Percentiles rank a stretch among this genome's conserved stretches.
phyloP scores from a whole-genome alignment of 2,797 vertebrate species.

The Labeo calbasu region DNA sequence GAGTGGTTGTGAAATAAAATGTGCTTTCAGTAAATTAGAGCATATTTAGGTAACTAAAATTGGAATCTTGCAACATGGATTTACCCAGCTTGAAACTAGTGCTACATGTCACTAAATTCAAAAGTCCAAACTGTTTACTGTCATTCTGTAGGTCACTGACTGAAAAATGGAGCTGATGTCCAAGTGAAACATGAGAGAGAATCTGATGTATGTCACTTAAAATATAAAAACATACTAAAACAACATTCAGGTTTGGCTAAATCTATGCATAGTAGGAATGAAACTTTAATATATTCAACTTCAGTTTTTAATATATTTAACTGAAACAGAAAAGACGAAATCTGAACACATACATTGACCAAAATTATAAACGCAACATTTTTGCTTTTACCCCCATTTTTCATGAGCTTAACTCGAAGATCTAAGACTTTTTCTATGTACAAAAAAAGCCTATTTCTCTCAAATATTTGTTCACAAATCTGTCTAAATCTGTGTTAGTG shows the following conservation, averaged over 20 bases:
- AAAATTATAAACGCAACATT: too few species aligned
- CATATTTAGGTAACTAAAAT: neutral
- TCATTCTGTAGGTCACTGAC: conserved; percentile 6
- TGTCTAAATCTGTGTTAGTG: too few species aligned
- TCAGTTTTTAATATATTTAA: too few species aligned
- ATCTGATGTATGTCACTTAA: neutral
- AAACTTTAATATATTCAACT: too few species aligned
- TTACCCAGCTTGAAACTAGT: neutral
- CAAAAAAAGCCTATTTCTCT: too few species aligned
- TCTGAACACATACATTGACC: neutral
- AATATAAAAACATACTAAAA: neutral
- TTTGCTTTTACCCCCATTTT: too few species aligned
- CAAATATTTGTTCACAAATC: too few species aligned
- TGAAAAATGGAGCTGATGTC: neutral
- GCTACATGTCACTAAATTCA: neutral
- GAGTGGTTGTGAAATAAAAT: conserved; percentile 6
- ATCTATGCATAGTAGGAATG: neutral
- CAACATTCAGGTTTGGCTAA: neutral
- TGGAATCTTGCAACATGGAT: neutral
- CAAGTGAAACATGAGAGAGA: neutral
- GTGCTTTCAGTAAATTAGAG: conserved; percentile 14
- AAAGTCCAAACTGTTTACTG: neutral
- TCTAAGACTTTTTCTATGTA: too few species aligned
- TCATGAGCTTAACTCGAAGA: too few species aligned
- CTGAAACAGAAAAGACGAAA: neutral